Base-by-base conservation (phyloP, 2,888 invertebrate species). In the Catotricha subobsoleta region DNA sequence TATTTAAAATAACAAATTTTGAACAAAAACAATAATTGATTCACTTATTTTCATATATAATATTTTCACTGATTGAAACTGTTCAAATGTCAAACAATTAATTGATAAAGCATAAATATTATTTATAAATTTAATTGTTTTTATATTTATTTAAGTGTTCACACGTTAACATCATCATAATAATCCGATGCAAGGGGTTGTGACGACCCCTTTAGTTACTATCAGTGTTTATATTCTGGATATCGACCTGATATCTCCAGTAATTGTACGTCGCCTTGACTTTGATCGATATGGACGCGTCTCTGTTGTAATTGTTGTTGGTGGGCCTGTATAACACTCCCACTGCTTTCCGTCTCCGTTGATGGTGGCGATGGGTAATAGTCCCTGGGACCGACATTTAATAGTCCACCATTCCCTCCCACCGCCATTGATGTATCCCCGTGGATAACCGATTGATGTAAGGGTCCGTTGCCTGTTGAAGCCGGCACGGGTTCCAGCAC, bases 141-240 rank as follows among this genome's bases (percentile, higher is more conserved):
- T n/a, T n/a, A n/a, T n/a, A n/a, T n/a, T n/a, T n/a, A n/a, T n/a
- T n/a, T n/a, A n/a, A n/a, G n/a, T 63, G 64, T 65, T 76, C 63
- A 33, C 33, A 15, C 9, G 18, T 33, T 33, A 33, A 33, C 33
- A 33, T 33, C 33, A 33, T 18, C 13, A 33, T 15, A n/a, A n/a
- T n/a, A n/a, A n/a, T n/a, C n/a, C n/a, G n/a, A n/a, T n/a, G n/a
- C n/a, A n/a, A n/a, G 16, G 33, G 33, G 33, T 10, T 18, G 7
- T 15, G n/a, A 15, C 33, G 25, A 36, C 20, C 36, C 36, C 36
- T 23, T 23, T 7, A 36, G 15, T 49, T 56, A 60, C 57, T 62
- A 74, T 76, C 75, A 78, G 75, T 78, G 78, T 67, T 75, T 78
- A 71, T 78, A 78, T 67, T 79, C 78, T 60, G 77, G 76, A 66